Evolutionary conservation across 2,888 invertebrate genomes (phyloP).

Genomic region (Melinaea marsaeus): DNA sequence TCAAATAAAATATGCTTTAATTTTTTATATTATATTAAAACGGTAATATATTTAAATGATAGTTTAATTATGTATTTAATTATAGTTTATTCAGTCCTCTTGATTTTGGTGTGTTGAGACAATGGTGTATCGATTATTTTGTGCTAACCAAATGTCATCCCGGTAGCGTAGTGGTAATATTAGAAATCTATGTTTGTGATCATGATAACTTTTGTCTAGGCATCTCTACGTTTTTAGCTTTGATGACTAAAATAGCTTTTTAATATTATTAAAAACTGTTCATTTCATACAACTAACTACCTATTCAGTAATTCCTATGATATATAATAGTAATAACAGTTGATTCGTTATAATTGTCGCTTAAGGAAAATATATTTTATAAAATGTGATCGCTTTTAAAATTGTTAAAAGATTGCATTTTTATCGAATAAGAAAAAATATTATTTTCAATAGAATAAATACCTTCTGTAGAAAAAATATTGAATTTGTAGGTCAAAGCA

Average conservation of each 20-base stretch:
- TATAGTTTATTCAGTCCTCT: conserved; percentile 41
- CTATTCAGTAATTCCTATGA: conserved; percentile 4
- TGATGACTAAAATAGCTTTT: conserved; percentile 70
- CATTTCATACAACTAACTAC: background rate
- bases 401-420: too few relatives aligned
- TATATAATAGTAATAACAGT: background rate
- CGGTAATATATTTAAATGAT: conserved; percentile 22
- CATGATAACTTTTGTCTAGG: conserved; percentile 75
- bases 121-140: conserved; percentile 79
- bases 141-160: conserved; percentile 77
- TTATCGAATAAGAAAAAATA: too few relatives aligned
- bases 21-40: conserved; percentile 50
- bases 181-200: conserved; percentile 75
- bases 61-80: conserved; percentile 34
- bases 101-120: conserved; percentile 72
- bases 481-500: too few relatives aligned
- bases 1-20: conserved; percentile 59
- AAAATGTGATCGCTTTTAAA: too few relatives aligned
- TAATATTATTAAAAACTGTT: conserved; percentile 30
- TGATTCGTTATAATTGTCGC: too few relatives aligned
- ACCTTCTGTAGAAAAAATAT: too few relatives aligned
- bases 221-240: conserved; percentile 73
- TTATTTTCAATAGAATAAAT: too few relatives aligned
- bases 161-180: conserved; percentile 76
- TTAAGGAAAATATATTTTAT: too few relatives aligned